Evolutionary conservation across 2,888 invertebrate genomes (phyloP), one percentile per base, ranked within the genome.

Genomic region (Platycnemis pennipes): DNA sequence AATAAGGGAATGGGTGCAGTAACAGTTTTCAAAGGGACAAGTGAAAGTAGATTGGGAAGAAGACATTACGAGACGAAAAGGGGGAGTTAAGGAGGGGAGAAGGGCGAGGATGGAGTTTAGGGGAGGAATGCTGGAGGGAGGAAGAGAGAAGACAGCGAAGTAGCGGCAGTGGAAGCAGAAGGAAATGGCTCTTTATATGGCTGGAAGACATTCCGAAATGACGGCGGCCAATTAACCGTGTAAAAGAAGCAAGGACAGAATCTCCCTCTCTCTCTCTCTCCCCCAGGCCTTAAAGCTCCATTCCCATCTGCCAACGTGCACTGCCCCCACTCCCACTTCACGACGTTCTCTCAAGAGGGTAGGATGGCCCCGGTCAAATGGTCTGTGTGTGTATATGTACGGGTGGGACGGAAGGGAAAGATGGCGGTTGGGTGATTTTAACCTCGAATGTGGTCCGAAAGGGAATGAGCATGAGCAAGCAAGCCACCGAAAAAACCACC

Each of bases 221-320:
- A 91, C 91, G 91, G 91, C 37, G 42, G 91, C 91, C 91, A 91
- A 91, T 91, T 91, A 91, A 63, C 63, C n/a, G 91, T 42, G 91
- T 91, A 63, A 91, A 63, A 91, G 69, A 91, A 26, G 44, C n/a
- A 37, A 37, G 53, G 91, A 42, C 26, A 91, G 44, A 56, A 44
- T 19, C 31, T 11, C 88, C 42, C 42, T 91, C n/a, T 91, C 63
- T 44, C 63, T 56, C 37, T 63, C 44, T 63, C 22, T 5, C 8
- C 69, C 31, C 31, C 22, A 22, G 56, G 22, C 22, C 56, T 22
- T 56, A 5, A 22, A 56, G 56, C 56, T 56, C 69, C 69, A 69
- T 31, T 13, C 69, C 22, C 7, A 7, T 13, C 31, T 69, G 8
- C 69, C 2, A 31, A 69, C 31, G 31, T 2, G 8, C 69, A 7